These are phyloP conservation scores for Cremastobaeus sp. DNA, from an alignment of 2,888 invertebrate species.

Conservation along the genomic window DNA sequence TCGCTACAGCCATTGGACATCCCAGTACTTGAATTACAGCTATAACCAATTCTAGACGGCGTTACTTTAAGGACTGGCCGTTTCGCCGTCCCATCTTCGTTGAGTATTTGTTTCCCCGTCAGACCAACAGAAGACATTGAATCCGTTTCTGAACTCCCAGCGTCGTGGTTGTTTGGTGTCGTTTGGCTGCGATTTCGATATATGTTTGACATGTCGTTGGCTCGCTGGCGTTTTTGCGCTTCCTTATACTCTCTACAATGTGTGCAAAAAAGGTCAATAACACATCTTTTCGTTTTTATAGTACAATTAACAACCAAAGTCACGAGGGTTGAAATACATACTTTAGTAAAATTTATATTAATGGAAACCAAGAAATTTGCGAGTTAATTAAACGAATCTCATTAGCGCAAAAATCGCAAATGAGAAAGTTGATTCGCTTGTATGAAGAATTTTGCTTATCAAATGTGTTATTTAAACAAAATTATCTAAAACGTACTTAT, in stretches of 20 bases:
- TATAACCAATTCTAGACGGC: slow-evolving; percentile 84
- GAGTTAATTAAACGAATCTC: too few relatives aligned
- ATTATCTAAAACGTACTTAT: slow-evolving; percentile 86
- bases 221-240: slow-evolving; percentile 90
- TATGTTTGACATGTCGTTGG: slow-evolving; percentile 85
- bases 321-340: too few relatives aligned
- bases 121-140: slow-evolving; percentile 59
- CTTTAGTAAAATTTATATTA: too few relatives aligned
- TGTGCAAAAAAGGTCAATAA: too few relatives aligned
- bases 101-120: slow-evolving; percentile 70
- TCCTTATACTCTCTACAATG: slow-evolving; percentile 91
- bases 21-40: slow-evolving; percentile 64
- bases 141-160: slow-evolving; percentile 69
- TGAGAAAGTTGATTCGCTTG: too few relatives aligned
- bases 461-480: too few relatives aligned
- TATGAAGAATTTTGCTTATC: too few relatives aligned
- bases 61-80: slow-evolving; percentile 89
- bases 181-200: slow-evolving; percentile 84
- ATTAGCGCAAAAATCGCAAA: too few relatives aligned
- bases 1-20: slow-evolving; percentile 74
- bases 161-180: slow-evolving; percentile 78
- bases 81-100: slow-evolving; percentile 79
- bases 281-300: too few relatives aligned
- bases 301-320: too few relatives aligned
- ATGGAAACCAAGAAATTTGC: too few relatives aligned